Evolutionary conservation across 2,888 invertebrate genomes (phyloP).

Genomic region (Euzophera pinguis): DNA sequence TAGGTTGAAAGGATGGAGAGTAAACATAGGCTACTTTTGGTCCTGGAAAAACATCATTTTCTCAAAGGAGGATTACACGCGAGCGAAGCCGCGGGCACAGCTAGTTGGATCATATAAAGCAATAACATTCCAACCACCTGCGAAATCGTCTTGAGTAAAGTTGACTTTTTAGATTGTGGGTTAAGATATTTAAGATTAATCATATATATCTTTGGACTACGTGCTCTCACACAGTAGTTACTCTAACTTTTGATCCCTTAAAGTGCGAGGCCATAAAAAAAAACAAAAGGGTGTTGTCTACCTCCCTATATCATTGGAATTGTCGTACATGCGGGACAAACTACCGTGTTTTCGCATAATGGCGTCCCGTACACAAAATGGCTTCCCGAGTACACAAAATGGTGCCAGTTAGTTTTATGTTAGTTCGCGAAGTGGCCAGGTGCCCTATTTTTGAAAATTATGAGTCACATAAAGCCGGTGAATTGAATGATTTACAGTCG

Average conservation of each 20-base stretch:
- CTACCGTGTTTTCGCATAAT: constrained; percentile 40
- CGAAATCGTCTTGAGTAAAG: too few species aligned
- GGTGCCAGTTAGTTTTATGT: constrained; percentile 30
- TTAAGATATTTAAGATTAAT: too few species aligned
- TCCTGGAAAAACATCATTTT: too few species aligned
- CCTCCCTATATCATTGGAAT: constrained; percentile 39
- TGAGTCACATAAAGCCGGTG: neutral
- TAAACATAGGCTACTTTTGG: too few species aligned
- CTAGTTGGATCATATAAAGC: too few species aligned
- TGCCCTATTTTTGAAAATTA: neutral
- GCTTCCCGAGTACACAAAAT: constrained; percentile 27
- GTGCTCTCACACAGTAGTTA: neutral
- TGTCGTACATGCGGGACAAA: constrained; percentile 47
- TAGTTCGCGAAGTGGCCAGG: constrained; percentile 22
- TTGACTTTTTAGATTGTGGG: too few species aligned
- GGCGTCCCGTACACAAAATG: constrained; percentile 30
- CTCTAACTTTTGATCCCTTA: neutral
- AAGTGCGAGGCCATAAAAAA: constrained; percentile 14
- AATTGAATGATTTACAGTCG: too few species aligned
- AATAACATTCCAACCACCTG: too few species aligned
- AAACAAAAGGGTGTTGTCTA: constrained; percentile 19
- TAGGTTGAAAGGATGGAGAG: too few species aligned
- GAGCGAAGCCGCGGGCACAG: too few species aligned
- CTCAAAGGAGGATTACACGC: too few species aligned
- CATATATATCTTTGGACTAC: neutral